These are phyloP conservation scores for Peromyscus maniculatus DNA, from an alignment of 2,113 vertebrate genomes.

Conservation along the genomic window DNA sequence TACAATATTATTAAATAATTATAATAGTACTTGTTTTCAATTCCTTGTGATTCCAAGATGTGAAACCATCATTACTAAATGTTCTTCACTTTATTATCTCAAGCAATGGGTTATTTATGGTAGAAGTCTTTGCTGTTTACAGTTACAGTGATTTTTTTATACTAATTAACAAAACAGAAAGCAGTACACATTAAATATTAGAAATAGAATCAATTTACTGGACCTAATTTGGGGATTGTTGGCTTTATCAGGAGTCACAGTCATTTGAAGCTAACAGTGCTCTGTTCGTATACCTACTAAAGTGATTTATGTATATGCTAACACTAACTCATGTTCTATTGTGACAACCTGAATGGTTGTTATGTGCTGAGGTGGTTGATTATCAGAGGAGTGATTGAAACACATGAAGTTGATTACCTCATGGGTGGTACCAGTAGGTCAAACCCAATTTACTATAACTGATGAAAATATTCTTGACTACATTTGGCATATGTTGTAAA, in stretches of 20 bases:
- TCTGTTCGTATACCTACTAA: constrained; percentile 17
- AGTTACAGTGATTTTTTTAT: neutral
- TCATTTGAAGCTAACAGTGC: neutral
- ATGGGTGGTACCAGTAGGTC: constrained; percentile 27
- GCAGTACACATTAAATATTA: neutral
- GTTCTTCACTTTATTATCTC: neutral
- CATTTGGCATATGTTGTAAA: neutral
- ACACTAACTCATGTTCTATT: constrained; percentile 66
- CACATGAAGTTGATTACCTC: constrained; percentile 50
- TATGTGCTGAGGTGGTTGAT: constrained; percentile 43
- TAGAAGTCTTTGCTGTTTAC: neutral
- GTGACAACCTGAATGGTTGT: constrained; percentile 46
- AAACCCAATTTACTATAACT: constrained; percentile 59
- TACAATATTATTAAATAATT: neutral
- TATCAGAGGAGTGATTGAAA: constrained; percentile 68
- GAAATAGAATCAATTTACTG: neutral
- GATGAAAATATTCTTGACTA: constrained; percentile 21
- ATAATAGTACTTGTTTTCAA: constrained; percentile 22
- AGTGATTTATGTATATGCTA: constrained; percentile 49
- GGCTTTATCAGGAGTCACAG: neutral
- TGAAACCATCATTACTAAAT: neutral
- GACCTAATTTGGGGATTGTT: neutral
- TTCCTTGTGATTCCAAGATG: neutral
- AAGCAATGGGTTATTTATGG: neutral
- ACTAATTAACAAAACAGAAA: neutral